These are phyloP conservation scores for Euura saliciscinereae DNA, from an alignment of 1,140 invertebrate genomes.

Conservation along the genomic window DNA sequence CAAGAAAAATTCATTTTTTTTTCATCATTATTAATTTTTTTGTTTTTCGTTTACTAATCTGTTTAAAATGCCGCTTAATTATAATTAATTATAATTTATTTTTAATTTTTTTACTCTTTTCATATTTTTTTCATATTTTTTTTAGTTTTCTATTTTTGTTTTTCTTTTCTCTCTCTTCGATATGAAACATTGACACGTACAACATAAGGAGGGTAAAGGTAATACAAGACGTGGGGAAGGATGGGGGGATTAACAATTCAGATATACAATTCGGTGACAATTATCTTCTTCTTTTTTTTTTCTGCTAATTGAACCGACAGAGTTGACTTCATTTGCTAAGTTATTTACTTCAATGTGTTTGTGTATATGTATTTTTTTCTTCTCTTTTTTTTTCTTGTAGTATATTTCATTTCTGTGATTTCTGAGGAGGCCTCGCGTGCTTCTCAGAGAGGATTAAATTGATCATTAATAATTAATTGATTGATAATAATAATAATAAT, in stretches of 20 bases:
- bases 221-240: conserved; percentile 52
- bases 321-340: too few relatives aligned
- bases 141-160: conserved; percentile 43
- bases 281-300: conserved; percentile 11
- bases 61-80: conserved; percentile 56
- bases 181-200: conserved; percentile 61
- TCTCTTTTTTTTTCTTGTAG: conserved; percentile 24
- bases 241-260: conserved; percentile 40
- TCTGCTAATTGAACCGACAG: conserved; percentile 1
- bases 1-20: conserved; percentile 38
- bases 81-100: conserved; percentile 12
- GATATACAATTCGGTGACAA: conserved; percentile 46
- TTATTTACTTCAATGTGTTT: background rate
- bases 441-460: conserved; percentile 50
- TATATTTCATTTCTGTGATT: conserved; percentile 32
- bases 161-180: conserved; percentile 50
- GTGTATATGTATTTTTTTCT: conserved; percentile 11
- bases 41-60: conserved; percentile 33
- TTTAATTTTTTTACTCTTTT: background rate
- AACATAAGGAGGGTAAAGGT: conserved; percentile 49
- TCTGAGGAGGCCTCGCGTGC: conserved; percentile 52
- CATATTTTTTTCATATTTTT: background rate
- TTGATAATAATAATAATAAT: conserved; percentile 10
- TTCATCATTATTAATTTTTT: background rate
- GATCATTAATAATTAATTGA: conserved; percentile 21